These are phyloP conservation scores for Formica aserva DNA, from an alignment of 2,888 invertebrate genomes.

Conservation along the genomic window DNA sequence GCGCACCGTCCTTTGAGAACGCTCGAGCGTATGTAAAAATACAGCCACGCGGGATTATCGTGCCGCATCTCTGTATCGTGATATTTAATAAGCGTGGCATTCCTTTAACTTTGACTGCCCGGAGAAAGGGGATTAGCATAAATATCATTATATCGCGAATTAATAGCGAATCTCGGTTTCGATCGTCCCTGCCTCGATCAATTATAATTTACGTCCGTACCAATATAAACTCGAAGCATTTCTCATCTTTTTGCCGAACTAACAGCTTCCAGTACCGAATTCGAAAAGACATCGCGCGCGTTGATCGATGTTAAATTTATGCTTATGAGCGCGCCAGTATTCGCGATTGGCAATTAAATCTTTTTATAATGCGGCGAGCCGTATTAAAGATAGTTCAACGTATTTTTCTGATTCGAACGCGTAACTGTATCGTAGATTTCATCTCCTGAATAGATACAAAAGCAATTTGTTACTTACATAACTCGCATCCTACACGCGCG, in stretches of 20 bases:
- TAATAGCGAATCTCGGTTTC: conserved; percentile 14
- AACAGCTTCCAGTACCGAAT: conserved; percentile 1
- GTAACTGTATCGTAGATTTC: conserved; percentile 26
- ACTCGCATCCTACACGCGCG: not conserved
- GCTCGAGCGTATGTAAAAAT: conserved; percentile 7
- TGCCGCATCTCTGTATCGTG: conserved; percentile 1
- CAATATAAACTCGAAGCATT: not conserved
- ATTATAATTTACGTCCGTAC: conserved; percentile 40
- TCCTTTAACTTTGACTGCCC: not conserved
- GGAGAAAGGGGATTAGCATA: conserved; percentile 12
- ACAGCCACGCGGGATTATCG: not conserved
- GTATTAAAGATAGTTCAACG: conserved; percentile 15
- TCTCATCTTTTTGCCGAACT: conserved; percentile 7
- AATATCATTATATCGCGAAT: conserved; percentile 31
- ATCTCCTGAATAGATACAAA: conserved; percentile 5
- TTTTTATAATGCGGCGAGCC: not conserved
- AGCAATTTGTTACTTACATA: conserved; percentile 44
- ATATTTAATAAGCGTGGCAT: conserved; percentile 14
- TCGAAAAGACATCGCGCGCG: conserved; percentile 8
- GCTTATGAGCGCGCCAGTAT: conserved; percentile 18
- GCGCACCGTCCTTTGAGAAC: not conserved
- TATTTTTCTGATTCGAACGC: conserved; percentile 33
- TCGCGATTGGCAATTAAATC: conserved; percentile 25
- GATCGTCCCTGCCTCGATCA: conserved; percentile 23
- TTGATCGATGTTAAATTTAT: conserved; percentile 47